These are phyloP conservation scores for Tridacna gigas DNA, from an alignment of 2,888 invertebrate species.

Conservation along the genomic window DNA sequence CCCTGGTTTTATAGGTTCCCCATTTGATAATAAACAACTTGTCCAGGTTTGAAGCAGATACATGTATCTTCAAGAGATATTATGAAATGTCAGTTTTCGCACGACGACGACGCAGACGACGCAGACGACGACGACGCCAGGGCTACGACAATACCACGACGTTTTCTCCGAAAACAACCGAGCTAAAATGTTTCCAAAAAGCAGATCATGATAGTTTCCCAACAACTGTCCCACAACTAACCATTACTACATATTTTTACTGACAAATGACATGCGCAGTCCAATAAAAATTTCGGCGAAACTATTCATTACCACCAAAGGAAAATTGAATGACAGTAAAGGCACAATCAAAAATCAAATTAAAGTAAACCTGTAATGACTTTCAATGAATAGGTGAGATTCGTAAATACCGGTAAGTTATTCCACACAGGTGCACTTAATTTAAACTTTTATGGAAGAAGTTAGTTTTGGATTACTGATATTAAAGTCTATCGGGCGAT, in stretches of 20 bases:
- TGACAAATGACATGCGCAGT: constrained; percentile 30
- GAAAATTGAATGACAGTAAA: background rate
- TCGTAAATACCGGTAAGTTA: constrained; percentile 15
- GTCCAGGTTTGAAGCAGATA: no score
- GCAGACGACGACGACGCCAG: no score
- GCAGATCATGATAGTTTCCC: no score
- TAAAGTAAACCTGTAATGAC: constrained; percentile 1
- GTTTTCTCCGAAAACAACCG: no score
- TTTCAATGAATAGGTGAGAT: constrained; percentile 12
- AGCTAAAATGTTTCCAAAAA: no score
- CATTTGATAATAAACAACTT: no score
- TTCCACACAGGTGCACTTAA: constrained; percentile 24
- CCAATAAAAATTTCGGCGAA: background rate
- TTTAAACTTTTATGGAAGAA: constrained; percentile 9
- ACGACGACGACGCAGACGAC: no score
- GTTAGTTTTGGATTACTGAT: constrained; percentile 12
- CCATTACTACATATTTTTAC: constrained; percentile 17
- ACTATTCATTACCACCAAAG: constrained; percentile 4
- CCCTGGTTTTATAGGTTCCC: no score
- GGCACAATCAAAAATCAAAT: background rate
- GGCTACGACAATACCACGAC: no score
- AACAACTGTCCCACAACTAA: background rate
- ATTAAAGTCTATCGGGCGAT: constrained; percentile 8
- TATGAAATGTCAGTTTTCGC: no score
- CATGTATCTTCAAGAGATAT: no score